Conservation (phyloP, 2,888 invertebrate genomes). For the Parasteatoda lunata region DNA sequence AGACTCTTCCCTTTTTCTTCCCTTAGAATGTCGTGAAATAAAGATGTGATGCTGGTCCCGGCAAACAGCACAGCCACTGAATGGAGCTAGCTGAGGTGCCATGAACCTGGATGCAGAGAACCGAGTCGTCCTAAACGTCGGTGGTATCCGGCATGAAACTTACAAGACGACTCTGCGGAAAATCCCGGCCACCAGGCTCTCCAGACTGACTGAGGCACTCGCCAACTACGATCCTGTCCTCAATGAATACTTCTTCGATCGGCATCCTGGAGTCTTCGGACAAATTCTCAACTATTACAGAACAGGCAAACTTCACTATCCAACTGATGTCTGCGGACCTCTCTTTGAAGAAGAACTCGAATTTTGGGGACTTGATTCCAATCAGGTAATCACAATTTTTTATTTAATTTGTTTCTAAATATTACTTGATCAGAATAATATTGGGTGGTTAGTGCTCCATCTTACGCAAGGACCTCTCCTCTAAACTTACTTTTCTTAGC, state of each 20-base stretch:
- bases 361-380: constrained; percentile 99
- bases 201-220: constrained; percentile 91
- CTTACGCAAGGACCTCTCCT: no score
- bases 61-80: neutral
- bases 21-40: neutral
- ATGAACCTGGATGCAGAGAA: constrained; percentile 97
- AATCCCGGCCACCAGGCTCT: constrained; percentile 95
- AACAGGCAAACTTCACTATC: constrained; percentile 98
- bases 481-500: no score
- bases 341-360: constrained; percentile 99
- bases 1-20: neutral
- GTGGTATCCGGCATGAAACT: constrained; percentile 97
- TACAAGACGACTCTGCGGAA: constrained; percentile 97
- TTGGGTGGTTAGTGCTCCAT: no score
- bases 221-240: constrained; percentile 99
- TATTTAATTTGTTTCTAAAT: no score
- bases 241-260: constrained; percentile 99
- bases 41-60: neutral
- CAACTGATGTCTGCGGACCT: constrained; percentile 98
- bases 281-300: constrained; percentile 97
- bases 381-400: constrained; percentile 80
- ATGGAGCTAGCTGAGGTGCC: neutral
- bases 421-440: no score
- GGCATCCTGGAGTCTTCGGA: constrained; percentile 95
- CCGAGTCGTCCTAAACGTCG: constrained; percentile 98